Conservation (phyloP, 1,140 invertebrate genomes). For the Drosophila kurseongensis region DNA sequence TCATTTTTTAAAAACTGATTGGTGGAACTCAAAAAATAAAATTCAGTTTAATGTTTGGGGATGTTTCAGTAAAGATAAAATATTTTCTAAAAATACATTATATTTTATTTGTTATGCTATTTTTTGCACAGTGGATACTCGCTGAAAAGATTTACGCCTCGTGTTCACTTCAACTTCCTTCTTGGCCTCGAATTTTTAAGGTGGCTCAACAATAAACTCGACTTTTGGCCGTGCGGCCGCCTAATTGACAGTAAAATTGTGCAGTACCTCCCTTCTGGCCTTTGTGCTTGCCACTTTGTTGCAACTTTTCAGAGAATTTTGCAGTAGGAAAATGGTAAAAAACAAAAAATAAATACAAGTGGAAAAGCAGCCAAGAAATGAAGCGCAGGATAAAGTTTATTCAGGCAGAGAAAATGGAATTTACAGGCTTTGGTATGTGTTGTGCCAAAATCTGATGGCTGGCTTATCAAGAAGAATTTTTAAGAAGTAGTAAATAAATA, state of each 20-base stretch:
- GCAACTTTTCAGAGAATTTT: constrained; percentile 12
- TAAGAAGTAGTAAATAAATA: neutral
- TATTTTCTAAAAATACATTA: too few species aligned
- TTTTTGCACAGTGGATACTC: neutral
- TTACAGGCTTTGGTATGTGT: neutral
- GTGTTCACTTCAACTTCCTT: constrained; percentile 26
- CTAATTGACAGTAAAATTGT: constrained; percentile 25
- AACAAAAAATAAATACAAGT: constrained; percentile 3
- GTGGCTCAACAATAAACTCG: constrained; percentile 33
- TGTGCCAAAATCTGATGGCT: neutral
- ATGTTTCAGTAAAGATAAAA: too few species aligned
- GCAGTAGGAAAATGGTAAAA: constrained; percentile 4
- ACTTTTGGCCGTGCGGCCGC: neutral
- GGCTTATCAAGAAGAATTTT: neutral
- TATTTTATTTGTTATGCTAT: too few species aligned
- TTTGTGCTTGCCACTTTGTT: constrained; percentile 20
- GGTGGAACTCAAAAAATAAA: too few species aligned
- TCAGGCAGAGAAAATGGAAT: neutral
- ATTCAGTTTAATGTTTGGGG: too few species aligned
- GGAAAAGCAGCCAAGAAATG: constrained; percentile 26
- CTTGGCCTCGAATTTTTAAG: neutral
- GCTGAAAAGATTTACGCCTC: neutral
- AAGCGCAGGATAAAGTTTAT: constrained; percentile 47
- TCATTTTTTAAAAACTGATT: too few species aligned
- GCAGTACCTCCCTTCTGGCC: neutral